Conservation (phyloP, 2,797 vertebrate genomes). For the Crenichthys baileyi region DNA sequence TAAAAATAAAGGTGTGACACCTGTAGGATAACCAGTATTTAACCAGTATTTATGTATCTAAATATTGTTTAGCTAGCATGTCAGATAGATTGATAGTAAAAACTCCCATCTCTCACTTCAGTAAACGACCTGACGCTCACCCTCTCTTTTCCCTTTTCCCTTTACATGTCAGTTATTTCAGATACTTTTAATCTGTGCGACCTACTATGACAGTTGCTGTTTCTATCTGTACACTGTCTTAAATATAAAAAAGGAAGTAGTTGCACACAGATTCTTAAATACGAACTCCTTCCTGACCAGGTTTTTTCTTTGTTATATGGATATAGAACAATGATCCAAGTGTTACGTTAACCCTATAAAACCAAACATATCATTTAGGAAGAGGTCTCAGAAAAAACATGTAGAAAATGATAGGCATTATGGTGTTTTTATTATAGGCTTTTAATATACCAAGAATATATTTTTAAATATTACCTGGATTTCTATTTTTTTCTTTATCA, state of each 20-base stretch:
- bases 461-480: no score
- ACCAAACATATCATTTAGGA: no score
- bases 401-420: no score
- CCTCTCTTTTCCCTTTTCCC: slow-evolving; percentile 12
- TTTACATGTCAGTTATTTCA: background rate
- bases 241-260: background rate
- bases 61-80: background rate
- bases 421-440: no score
- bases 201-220: background rate
- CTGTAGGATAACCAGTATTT: background rate
- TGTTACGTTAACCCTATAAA: no score
- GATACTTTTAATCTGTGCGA: background rate
- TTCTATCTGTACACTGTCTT: background rate
- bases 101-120: background rate
- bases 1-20: background rate
- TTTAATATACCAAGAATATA: no score
- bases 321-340: no score
- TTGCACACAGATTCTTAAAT: background rate
- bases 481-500: no score
- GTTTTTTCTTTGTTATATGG: no score
- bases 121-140: background rate
- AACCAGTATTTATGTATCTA: background rate
- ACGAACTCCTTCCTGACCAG: no score
- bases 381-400: no score
- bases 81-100: background rate